Evolutionary conservation across 2,113 vertebrate species (phyloP).

Genomic region (Mesitornis unicolor): DNA sequence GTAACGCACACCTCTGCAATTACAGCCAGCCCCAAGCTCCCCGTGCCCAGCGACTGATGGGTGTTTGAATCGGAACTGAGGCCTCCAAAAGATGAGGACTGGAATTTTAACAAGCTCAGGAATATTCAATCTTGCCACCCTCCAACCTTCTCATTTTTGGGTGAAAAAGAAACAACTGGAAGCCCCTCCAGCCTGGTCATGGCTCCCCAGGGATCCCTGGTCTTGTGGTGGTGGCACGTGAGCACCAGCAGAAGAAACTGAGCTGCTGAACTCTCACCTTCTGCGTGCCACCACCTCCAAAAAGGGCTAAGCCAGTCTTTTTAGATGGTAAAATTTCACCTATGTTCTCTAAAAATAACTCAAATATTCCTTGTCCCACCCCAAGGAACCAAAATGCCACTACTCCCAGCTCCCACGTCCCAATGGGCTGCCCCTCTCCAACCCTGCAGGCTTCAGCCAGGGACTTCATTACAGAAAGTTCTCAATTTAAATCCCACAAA

Average conservation of each 20-base stretch:
- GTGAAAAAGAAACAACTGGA: too few relatives aligned
- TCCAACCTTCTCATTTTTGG: background rate
- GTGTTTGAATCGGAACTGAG: background rate
- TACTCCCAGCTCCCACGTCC: background rate
- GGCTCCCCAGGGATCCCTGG: background rate
- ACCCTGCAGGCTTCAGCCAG: background rate
- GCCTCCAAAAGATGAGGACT: background rate
- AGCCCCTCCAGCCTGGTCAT: background rate
- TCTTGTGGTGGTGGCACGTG: fast-evolving
- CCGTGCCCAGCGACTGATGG: fast-evolving
- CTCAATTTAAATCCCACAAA: background rate
- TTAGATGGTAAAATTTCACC: background rate
- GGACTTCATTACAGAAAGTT: background rate
- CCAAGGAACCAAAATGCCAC: background rate
- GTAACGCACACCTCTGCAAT: background rate
- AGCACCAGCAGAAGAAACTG: background rate
- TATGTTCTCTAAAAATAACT: background rate
- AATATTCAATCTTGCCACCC: background rate
- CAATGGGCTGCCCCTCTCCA: too few relatives aligned
- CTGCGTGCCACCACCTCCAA: background rate
- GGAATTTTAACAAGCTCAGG: background rate
- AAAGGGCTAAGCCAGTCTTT: background rate
- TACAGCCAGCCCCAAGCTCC: background rate
- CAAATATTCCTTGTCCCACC: background rate
- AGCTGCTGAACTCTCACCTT: background rate